Evolutionary conservation across 2,888 invertebrate genomes (phyloP).

Genomic region (Amphipyra berbera): DNA sequence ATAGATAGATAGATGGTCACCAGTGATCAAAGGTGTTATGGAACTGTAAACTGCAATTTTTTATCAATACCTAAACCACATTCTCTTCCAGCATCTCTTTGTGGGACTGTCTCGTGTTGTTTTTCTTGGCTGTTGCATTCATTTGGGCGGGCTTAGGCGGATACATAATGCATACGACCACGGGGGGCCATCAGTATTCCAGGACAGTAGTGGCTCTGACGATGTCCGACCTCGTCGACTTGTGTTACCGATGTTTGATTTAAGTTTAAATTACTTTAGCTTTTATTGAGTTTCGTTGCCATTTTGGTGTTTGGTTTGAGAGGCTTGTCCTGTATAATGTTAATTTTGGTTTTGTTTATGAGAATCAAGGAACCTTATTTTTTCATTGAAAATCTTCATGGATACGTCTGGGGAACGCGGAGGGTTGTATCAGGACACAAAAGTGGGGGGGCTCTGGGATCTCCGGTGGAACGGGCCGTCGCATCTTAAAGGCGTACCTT

Average conservation of each 20-base stretch:
- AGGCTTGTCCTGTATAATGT: background rate
- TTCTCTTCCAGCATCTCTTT: conserved; percentile 45
- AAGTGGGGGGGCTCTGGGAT: too few species aligned
- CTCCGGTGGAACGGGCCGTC: too few species aligned
- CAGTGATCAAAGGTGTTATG: too few species aligned
- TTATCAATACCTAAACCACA: background rate
- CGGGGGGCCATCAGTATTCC: conserved; percentile 86
- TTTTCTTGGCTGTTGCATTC: conserved; percentile 85
- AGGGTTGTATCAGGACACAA: too few species aligned
- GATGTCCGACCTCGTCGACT: conserved; percentile 63
- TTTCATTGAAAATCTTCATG: too few species aligned
- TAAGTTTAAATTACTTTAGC: conserved; percentile 60
- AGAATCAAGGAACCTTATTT: too few species aligned
- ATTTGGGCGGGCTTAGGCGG: conserved; percentile 84
- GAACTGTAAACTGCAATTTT: conserved; percentile 10
- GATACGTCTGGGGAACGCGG: too few species aligned
- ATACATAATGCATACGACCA: conserved; percentile 87
- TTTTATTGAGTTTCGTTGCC: conserved; percentile 46
- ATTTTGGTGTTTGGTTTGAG: conserved; percentile 10
- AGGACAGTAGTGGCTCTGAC: conserved; percentile 67
- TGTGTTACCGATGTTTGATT: conserved; percentile 60
- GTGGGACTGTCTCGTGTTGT: conserved; percentile 63
- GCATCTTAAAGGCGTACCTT: too few species aligned
- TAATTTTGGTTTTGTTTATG: background rate
- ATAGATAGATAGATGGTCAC: too few species aligned